Conservation (phyloP, 2,888 invertebrate species). For the Spisula subtruncata region DNA sequence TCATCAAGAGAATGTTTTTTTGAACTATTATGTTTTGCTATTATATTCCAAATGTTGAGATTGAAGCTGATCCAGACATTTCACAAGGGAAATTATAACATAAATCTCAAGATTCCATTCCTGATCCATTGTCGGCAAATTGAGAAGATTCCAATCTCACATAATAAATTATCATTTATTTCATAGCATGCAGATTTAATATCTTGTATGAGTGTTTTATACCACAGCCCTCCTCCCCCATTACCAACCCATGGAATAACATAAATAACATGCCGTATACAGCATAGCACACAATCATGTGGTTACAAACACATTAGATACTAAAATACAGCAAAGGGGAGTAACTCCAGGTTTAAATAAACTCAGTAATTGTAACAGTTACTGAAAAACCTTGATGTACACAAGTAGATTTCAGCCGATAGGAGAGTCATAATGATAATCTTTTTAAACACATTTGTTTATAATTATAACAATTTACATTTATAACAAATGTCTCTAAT, state of each 20-base stretch:
- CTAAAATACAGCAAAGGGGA: background rate
- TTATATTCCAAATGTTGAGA: no score
- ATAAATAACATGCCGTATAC: background rate
- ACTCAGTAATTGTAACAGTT: background rate
- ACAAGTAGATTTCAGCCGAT: background rate
- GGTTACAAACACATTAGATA: background rate
- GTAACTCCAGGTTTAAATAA: background rate
- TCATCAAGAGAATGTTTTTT: no score
- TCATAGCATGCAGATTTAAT: background rate
- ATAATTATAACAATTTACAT: no score
- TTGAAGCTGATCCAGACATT: background rate
- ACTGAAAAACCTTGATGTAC: background rate
- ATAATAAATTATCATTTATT: background rate
- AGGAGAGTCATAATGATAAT: no score
- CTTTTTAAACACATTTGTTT: no score
- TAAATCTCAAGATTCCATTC: background rate
- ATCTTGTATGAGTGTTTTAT: background rate
- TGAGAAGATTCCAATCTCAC: background rate
- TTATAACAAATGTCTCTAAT: no score
- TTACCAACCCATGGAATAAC: background rate
- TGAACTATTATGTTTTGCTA: no score
- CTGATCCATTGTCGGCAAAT: background rate
- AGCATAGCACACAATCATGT: background rate
- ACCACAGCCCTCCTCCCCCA: background rate
- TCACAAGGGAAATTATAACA: background rate